These are phyloP conservation scores for Psilopogon haemacephalus DNA, from an alignment of 2,113 vertebrate genomes.

Conservation along the genomic window DNA sequence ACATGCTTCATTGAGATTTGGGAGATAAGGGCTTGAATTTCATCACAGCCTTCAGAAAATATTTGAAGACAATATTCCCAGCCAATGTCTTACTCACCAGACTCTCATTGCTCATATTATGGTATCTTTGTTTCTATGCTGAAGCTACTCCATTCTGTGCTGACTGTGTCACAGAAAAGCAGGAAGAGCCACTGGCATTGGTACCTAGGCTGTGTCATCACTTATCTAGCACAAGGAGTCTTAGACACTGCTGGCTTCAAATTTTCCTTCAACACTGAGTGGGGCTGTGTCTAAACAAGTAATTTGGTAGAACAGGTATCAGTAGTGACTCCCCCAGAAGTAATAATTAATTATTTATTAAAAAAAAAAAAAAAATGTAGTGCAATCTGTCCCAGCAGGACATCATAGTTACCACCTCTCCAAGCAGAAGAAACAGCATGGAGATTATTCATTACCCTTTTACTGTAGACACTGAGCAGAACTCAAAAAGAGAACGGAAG, in stretches of 20 bases:
- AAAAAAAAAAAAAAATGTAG: too few relatives aligned
- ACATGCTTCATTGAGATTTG: background rate
- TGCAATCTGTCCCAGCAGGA: background rate
- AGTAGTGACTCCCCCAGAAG: background rate
- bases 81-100: background rate
- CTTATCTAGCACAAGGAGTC: background rate
- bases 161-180: background rate
- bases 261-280: background rate
- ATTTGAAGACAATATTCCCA: background rate
- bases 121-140: background rate
- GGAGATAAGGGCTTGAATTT: constrained; percentile 32
- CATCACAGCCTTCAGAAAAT: background rate
- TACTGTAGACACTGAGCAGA: background rate
- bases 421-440: background rate
- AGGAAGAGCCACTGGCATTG: background rate
- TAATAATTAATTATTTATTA: background rate
- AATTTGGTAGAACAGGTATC: background rate
- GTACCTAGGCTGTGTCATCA: constrained; percentile 15
- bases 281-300: background rate
- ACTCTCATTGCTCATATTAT: background rate
- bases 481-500: background rate
- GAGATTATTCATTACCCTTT: background rate
- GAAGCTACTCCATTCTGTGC: background rate
- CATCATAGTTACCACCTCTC: background rate
- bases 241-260: background rate